These are phyloP conservation scores for Vandiemenella viatica DNA, from an alignment of 2,888 invertebrate genomes.

Conservation along the genomic window DNA sequence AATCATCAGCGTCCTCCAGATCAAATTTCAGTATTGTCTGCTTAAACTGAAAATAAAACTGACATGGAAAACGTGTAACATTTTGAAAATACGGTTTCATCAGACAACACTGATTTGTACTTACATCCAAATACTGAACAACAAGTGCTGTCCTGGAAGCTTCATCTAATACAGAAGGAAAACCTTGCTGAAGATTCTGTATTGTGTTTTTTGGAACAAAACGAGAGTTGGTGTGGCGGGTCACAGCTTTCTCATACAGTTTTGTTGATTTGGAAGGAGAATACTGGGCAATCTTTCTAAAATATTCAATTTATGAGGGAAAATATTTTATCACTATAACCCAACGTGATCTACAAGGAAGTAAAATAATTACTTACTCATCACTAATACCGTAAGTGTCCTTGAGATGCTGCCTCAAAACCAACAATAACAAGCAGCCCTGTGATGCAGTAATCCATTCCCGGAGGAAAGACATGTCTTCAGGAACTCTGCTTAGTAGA, in stretches of 20 bases:
- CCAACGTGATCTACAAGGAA: not conserved
- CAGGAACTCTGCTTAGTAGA: conserved; percentile 62
- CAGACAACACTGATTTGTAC: conserved; percentile 20
- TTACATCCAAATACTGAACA: conserved; percentile 78
- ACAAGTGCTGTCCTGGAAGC: conserved; percentile 54
- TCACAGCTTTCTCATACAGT: conserved; percentile 87
- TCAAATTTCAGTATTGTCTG: conserved; percentile 36
- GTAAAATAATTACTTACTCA: conserved; percentile 38
- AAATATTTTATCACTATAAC: not conserved
- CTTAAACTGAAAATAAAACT: conserved; percentile 29
- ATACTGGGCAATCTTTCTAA: conserved; percentile 86
- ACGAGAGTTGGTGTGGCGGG: conserved; percentile 56
- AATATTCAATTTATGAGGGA: conserved; percentile 16
- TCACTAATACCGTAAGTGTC: conserved; percentile 93
- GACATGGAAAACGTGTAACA: not conserved
- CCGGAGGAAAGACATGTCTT: conserved; percentile 60
- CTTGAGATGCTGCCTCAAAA: conserved; percentile 90
- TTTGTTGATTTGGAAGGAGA: conserved; percentile 92
- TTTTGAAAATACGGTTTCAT: not conserved
- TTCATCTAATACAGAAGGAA: conserved; percentile 47
- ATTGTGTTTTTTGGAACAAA: conserved; percentile 85
- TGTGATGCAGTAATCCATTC: conserved; percentile 86
- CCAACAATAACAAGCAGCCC: conserved; percentile 84
- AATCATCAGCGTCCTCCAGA: conserved; percentile 61
- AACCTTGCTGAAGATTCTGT: conserved; percentile 53